A percentile compares a stretch with the other conserved stretches of the same genome.
phyloP scores from a whole-genome alignment of 30 jellyfish, hydroid and myxozoan genomes.

The Hydractinia symbiolongicarpus region DNA sequence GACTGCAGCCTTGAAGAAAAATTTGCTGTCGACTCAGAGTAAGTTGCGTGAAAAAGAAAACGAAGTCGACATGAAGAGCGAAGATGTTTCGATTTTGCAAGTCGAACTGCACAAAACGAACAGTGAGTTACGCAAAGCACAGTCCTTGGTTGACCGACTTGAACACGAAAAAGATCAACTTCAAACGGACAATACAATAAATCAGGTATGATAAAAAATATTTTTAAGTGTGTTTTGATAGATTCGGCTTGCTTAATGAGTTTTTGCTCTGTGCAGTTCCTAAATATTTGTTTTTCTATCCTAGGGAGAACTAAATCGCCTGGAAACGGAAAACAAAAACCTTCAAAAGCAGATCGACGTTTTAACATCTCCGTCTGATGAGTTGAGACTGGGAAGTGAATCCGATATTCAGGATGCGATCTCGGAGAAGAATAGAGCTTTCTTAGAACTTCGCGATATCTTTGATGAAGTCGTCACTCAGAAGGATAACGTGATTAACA shows the following conservation, averaged over 20 bases:
- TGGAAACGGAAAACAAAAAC: constrained; percentile 39
- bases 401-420: constrained; percentile 52
- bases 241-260: background rate
- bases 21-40: background rate
- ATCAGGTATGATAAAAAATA: background rate
- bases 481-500: constrained; percentile 49
- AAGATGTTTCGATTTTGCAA: background rate
- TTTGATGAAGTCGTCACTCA: constrained; percentile 73
- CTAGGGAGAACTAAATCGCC: constrained; percentile 42
- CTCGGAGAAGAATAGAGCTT: constrained; percentile 54
- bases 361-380: constrained; percentile 30
- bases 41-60: constrained; percentile 6
- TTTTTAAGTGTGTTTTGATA: too few relatives aligned
- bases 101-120: background rate
- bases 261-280: background rate
- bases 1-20: background rate
- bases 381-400: constrained; percentile 16
- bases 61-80: background rate
- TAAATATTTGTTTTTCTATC: background rate
- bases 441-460: constrained; percentile 61
- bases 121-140: background rate
- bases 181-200: background rate
- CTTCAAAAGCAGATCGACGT: constrained; percentile 27
- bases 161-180: background rate
- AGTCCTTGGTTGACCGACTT: background rate